A percentile compares a stretch with the other conserved stretches of the same genome.
phyloP scores from a whole-genome alignment of 1,140 invertebrate genomes.

The Drosophila teissieri region DNA sequence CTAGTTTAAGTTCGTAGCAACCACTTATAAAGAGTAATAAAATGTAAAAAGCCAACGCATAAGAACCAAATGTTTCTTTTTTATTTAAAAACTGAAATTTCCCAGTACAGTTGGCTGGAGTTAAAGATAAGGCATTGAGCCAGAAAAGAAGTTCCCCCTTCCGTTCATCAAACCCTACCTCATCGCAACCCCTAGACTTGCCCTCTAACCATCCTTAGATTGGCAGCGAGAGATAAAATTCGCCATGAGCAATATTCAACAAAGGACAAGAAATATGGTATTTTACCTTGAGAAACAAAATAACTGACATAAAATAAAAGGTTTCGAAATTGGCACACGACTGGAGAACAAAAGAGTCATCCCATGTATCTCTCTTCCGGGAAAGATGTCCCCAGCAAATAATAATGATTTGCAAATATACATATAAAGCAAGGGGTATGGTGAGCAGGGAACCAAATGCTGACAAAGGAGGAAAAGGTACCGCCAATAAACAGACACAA shows the following conservation, averaged over 20 bases:
- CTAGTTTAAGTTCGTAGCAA: too few species aligned
- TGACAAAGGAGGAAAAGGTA: constrained; percentile 68
- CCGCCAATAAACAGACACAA: constrained; percentile 78
- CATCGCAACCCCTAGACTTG: constrained; percentile 14
- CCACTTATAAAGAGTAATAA: too few species aligned
- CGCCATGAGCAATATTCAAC: constrained; percentile 62
- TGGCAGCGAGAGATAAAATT: constrained; percentile 67
- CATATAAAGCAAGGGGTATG: constrained; percentile 17
- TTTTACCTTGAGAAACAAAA: constrained; percentile 33
- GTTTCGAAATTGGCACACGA: constrained; percentile 63
- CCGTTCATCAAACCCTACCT: constrained; percentile 51
- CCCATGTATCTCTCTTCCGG: constrained; percentile 48
- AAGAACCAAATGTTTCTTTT: background rate
- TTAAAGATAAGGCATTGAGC: constrained; percentile 40
- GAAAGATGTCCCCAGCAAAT: constrained; percentile 70
- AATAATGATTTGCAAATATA: constrained; percentile 83
- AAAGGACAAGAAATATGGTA: constrained; percentile 49
- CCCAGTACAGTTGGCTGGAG: constrained; percentile 6
- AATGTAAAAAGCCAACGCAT: background rate
- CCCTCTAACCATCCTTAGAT: constrained; percentile 40
- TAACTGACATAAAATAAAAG: constrained; percentile 69
- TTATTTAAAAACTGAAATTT: constrained; percentile 4
- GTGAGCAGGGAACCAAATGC: constrained; percentile 35
- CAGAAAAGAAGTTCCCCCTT: constrained; percentile 74
- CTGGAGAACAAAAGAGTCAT: constrained; percentile 45